Evolutionary conservation across 2,113 vertebrate species (phyloP).

Genomic region (Lathamus discolor): DNA sequence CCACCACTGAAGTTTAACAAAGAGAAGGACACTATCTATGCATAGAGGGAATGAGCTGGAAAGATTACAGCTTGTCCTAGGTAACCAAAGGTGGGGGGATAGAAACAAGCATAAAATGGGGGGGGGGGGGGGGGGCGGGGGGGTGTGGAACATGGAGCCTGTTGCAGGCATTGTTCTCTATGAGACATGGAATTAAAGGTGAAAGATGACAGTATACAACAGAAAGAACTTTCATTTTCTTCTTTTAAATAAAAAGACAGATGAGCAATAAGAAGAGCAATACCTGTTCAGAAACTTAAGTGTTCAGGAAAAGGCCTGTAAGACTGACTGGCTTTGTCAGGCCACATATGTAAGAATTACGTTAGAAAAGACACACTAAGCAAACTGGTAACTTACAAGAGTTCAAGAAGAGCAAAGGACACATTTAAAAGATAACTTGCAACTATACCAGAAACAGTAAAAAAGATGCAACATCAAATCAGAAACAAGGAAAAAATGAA

Average conservation of each 20-base stretch:
- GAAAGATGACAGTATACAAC: background rate
- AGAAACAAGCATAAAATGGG: background rate
- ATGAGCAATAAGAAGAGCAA: background rate
- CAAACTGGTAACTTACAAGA: background rate
- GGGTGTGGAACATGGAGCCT: background rate
- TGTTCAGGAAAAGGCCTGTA: background rate
- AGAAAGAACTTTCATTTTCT: background rate
- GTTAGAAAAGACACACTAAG: background rate
- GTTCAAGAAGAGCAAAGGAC: background rate
- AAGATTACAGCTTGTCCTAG: background rate
- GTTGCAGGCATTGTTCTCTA: background rate
- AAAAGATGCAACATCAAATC: background rate
- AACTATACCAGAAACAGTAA: background rate
- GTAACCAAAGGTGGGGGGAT: background rate
- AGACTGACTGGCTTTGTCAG: background rate
- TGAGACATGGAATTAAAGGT: background rate
- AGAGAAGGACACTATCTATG: background rate
- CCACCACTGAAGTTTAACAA: background rate
- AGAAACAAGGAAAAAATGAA: background rate
- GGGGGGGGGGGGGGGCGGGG: rapidly evolving
- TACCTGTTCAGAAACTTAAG: background rate
- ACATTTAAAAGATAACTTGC: background rate
- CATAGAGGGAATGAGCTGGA: background rate
- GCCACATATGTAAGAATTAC: background rate
- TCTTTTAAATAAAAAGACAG: background rate